These are phyloP conservation scores for Nasua narica DNA, from an alignment of 2,797 vertebrate species.

Conservation along the genomic window DNA sequence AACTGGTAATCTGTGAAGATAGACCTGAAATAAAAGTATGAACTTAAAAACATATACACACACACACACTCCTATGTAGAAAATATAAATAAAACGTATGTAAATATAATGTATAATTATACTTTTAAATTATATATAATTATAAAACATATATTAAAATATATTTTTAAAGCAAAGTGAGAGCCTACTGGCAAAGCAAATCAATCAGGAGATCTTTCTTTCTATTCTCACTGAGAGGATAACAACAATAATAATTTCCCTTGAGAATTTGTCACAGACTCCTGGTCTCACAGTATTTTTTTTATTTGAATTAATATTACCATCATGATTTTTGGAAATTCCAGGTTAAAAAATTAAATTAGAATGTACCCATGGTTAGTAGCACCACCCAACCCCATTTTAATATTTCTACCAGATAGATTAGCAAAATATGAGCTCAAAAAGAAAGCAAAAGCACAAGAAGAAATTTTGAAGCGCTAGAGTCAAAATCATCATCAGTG, in stretches of 20 bases:
- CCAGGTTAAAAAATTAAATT: not conserved
- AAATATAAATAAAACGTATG: not conserved
- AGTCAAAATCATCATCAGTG: not conserved
- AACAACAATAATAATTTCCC: not conserved
- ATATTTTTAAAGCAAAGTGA: not conserved
- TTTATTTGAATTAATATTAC: not conserved
- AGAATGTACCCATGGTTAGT: not conserved
- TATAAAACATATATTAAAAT: not conserved
- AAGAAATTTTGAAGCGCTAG: not conserved
- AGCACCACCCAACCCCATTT: not conserved
- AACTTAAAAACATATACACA: not conserved
- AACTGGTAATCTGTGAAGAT: not conserved
- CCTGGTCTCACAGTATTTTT: not conserved
- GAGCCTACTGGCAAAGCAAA: not conserved
- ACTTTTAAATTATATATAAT: not conserved
- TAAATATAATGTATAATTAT: not conserved
- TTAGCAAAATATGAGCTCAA: not conserved
- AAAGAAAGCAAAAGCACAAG: not conserved
- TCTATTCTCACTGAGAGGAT: not conserved
- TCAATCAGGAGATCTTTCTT: not conserved
- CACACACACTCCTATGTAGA: not conserved
- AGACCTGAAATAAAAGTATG: not conserved
- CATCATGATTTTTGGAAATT: not conserved
- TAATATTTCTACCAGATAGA: not conserved
- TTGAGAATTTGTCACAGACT: not conserved